Percentiles rank a stretch among this genome's conserved stretches.
phyloP scores from a whole-genome alignment of 2,888 invertebrate species.

The Agrochola lychnidis region DNA sequence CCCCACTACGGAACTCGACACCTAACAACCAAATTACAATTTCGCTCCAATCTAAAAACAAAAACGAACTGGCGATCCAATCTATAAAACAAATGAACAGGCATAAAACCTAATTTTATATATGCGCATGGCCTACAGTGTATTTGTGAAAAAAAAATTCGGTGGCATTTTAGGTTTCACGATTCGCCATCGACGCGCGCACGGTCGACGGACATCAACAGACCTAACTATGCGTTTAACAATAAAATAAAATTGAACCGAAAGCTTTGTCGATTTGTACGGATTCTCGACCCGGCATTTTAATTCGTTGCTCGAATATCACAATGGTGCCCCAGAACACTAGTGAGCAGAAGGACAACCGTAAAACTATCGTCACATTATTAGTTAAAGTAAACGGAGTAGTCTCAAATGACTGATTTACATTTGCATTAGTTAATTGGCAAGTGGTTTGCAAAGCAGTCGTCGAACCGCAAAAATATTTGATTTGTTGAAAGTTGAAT shows the following conservation, averaged over 20 bases:
- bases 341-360: constrained; percentile 4
- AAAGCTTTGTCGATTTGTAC: constrained; percentile 67
- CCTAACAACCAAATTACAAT: constrained; percentile 59
- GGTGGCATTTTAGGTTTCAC: constrained; percentile 56
- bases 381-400: not conserved
- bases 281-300: constrained; percentile 60
- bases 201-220: constrained; percentile 54
- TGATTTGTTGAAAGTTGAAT: no score
- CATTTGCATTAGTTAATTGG: not conserved
- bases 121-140: constrained; percentile 55
- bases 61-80: constrained; percentile 57
- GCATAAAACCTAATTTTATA: constrained; percentile 65
- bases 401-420: not conserved
- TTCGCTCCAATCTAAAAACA: constrained; percentile 58
- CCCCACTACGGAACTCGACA: constrained; percentile 29
- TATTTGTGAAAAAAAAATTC: constrained; percentile 50
- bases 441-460: not conserved
- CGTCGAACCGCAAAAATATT: no score
- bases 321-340: constrained; percentile 38
- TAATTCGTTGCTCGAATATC: constrained; percentile 61
- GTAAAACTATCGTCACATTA: not conserved
- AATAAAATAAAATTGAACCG: constrained; percentile 68
- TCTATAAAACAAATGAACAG: constrained; percentile 65
- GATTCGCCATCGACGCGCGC: constrained; percentile 49
- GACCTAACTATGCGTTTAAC: constrained; percentile 62